Evolutionary conservation across 2,888 invertebrate genomes (phyloP).

Genomic region (Diaperis boleti): DNA sequence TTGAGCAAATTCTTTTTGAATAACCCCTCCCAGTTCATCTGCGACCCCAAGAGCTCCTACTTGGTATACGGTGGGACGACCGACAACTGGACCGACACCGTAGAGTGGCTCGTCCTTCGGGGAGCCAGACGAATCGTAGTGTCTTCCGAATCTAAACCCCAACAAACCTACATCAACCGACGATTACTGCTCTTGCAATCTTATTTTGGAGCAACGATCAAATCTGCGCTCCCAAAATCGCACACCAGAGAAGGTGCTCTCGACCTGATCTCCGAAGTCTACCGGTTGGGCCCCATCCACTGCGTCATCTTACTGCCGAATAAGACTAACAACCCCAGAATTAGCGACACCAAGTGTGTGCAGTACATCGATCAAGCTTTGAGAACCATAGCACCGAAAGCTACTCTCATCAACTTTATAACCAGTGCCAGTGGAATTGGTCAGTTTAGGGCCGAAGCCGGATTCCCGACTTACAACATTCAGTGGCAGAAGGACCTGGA

Average conservation of each 20-base stretch:
- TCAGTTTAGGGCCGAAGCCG: slow-evolving; percentile 57
- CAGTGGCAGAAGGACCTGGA: slow-evolving; percentile 57
- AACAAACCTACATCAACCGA: slow-evolving; percentile 72
- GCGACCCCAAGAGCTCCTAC: slow-evolving; percentile 60
- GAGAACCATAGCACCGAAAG: slow-evolving; percentile 60
- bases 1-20: slow-evolving; percentile 60
- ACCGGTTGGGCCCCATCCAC: slow-evolving; percentile 58
- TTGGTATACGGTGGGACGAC: slow-evolving; percentile 61
- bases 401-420: slow-evolving; percentile 60
- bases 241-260: slow-evolving; percentile 56
- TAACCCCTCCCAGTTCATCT: slow-evolving; percentile 60
- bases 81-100: slow-evolving; percentile 67
- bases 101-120: slow-evolving; percentile 87
- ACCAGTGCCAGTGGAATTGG: slow-evolving; percentile 57
- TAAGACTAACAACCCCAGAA: slow-evolving; percentile 48
- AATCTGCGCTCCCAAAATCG: slow-evolving; percentile 56
- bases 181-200: slow-evolving; percentile 58
- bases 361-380: slow-evolving; percentile 61
- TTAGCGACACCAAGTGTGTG: slow-evolving; percentile 58
- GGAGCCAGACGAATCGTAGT: slow-evolving; percentile 85
- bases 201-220: slow-evolving; percentile 59
- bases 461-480: slow-evolving; percentile 60
- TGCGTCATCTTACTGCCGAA: slow-evolving; percentile 59
- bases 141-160: slow-evolving; percentile 83
- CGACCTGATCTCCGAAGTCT: slow-evolving; percentile 56